These are phyloP conservation scores for Streptopelia turtur DNA, from an alignment of 2,797 vertebrate species.

Conservation along the genomic window DNA sequence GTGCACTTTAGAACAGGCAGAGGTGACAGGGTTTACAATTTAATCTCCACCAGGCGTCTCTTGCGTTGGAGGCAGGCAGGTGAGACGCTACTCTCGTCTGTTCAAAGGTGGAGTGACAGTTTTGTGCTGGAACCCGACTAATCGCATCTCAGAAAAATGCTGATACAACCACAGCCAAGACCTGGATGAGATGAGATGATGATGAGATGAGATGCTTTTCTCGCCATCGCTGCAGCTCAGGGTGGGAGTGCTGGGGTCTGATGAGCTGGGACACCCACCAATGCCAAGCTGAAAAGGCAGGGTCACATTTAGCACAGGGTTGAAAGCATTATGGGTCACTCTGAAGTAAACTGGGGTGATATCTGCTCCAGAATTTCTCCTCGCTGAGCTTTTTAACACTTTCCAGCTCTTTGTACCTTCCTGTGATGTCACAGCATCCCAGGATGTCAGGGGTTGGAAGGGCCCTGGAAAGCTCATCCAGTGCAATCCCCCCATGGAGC, in stretches of 20 bases:
- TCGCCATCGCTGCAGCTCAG: slow-evolving; percentile 36
- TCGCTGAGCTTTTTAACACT: not conserved
- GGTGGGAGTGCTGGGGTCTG: slow-evolving; percentile 72
- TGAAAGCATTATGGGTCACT: not conserved
- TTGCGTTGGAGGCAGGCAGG: slow-evolving; percentile 21
- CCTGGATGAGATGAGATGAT: slow-evolving; percentile 52
- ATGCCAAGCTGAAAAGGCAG: slow-evolving; percentile 59
- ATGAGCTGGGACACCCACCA: slow-evolving; percentile 75
- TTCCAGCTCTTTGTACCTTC: not conserved
- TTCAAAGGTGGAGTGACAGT: slow-evolving; percentile 67
- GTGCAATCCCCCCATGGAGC: no score
- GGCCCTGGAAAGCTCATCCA: no score
- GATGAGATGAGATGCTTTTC: slow-evolving; percentile 54
- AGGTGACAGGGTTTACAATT: slow-evolving; percentile 50
- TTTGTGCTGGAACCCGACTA: slow-evolving; percentile 50
- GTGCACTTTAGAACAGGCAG: not conserved
- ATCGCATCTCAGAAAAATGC: slow-evolving; percentile 72
- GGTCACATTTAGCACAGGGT: slow-evolving; percentile 15
- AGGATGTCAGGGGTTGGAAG: no score
- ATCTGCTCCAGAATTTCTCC: not conserved
- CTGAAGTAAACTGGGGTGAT: not conserved
- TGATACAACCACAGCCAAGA: slow-evolving; percentile 48
- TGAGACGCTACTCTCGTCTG: slow-evolving; percentile 47
- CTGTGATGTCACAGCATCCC: not conserved
- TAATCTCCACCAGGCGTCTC: slow-evolving; percentile 47